Evolutionary conservation across 1,140 invertebrate species (phyloP).

Genomic region (Chlorops oryzae): DNA sequence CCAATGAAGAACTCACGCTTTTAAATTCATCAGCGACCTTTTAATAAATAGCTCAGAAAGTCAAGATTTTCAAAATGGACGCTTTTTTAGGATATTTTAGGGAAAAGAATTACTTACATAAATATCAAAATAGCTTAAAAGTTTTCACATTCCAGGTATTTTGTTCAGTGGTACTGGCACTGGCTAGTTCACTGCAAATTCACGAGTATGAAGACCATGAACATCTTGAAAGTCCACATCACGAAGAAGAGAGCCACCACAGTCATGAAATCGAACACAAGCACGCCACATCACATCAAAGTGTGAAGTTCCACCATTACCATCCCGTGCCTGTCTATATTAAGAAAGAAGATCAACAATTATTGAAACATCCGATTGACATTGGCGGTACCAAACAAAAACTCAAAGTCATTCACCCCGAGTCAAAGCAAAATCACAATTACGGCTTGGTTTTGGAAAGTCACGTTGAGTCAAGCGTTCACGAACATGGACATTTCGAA

Average conservation of each 20-base stretch:
- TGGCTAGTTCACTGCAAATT: constrained; percentile 29
- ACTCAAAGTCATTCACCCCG: constrained; percentile 55
- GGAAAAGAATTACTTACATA: too few species aligned
- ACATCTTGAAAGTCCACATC: constrained; percentile 17
- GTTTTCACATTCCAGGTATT: constrained; percentile 23
- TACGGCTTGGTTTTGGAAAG: constrained; percentile 54
- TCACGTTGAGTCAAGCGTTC: constrained; percentile 52
- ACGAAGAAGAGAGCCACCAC: constrained; percentile 51
- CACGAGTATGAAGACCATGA: constrained; percentile 29
- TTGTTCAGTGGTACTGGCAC: constrained; percentile 25
- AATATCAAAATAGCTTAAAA: too few species aligned
- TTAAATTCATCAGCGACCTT: neutral
- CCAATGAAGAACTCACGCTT: neutral
- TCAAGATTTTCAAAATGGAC: too few species aligned
- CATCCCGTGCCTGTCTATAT: constrained; percentile 59
- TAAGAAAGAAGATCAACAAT: constrained; percentile 58
- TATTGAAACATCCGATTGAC: constrained; percentile 56
- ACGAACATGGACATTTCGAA: constrained; percentile 48
- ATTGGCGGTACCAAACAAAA: constrained; percentile 56
- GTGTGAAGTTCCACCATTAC: constrained; percentile 60
- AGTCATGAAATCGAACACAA: constrained; percentile 56
- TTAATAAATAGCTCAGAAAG: too few species aligned
- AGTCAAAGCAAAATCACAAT: constrained; percentile 54
- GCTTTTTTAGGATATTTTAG: neutral
- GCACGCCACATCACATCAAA: constrained; percentile 59